These are phyloP conservation scores for Agrotis ipsilon DNA, from an alignment of 2,888 invertebrate genomes.

Conservation along the genomic window DNA sequence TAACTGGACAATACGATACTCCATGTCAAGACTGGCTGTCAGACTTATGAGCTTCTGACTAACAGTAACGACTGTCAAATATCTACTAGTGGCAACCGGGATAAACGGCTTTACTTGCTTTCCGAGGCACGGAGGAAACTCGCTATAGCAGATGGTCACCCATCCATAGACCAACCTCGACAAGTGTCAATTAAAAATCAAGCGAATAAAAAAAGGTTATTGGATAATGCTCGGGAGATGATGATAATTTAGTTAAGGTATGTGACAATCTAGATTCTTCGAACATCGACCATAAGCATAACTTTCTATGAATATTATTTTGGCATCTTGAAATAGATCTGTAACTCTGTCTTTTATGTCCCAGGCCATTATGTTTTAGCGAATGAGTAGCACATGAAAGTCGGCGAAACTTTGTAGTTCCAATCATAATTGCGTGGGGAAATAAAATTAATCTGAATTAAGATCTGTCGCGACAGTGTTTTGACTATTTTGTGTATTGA, in stretches of 20 bases:
- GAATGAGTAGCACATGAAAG: constrained; percentile 56
- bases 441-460: constrained; percentile 53
- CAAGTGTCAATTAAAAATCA: too few relatives aligned
- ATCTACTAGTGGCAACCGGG: too few relatives aligned
- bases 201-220: not conserved
- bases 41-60: too few relatives aligned
- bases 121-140: too few relatives aligned
- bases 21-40: too few relatives aligned
- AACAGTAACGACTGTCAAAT: too few relatives aligned
- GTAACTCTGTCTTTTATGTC: constrained; percentile 47
- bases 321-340: constrained; percentile 52
- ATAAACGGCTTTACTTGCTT: too few relatives aligned
- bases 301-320: constrained; percentile 56
- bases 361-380: constrained; percentile 52
- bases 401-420: constrained; percentile 53
- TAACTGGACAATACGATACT: too few relatives aligned
- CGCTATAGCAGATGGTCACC: too few relatives aligned
- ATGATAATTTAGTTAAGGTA: not conserved
- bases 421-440: constrained; percentile 47
- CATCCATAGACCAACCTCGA: too few relatives aligned
- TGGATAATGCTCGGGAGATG: not conserved
- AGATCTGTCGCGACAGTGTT: constrained; percentile 42
- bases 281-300: constrained; percentile 30
- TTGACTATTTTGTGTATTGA: constrained; percentile 25
- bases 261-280: constrained; percentile 1